Conservation (phyloP, 2,888 invertebrate genomes). For the Mythimna albipuncta region DNA sequence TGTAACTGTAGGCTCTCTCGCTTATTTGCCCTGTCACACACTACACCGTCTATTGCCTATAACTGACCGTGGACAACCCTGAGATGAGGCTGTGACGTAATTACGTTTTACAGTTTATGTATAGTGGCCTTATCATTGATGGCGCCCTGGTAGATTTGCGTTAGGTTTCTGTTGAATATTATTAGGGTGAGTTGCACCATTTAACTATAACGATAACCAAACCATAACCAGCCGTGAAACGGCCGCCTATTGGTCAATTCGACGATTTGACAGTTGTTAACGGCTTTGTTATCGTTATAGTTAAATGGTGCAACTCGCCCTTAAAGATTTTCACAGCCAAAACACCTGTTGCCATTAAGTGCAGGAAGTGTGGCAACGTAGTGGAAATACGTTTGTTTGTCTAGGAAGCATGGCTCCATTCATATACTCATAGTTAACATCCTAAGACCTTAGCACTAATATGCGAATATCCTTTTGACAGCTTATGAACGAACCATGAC, state of each 20-base stretch:
- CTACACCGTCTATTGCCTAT: slow-evolving; percentile 36
- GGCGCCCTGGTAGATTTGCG: slow-evolving; percentile 36
- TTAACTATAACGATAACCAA: no score
- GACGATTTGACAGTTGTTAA: no score
- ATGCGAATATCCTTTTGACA: slow-evolving; percentile 39
- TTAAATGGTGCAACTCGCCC: no score
- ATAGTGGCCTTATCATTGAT: slow-evolving; percentile 25
- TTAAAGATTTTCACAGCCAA: not conserved
- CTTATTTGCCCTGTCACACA: slow-evolving; percentile 58
- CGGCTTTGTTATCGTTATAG: no score
- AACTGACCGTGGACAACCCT: slow-evolving; percentile 59
- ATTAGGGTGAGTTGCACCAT: no score
- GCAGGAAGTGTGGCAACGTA: slow-evolving; percentile 58
- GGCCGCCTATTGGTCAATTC: no score
- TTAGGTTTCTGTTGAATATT: not conserved
- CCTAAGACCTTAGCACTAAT: slow-evolving; percentile 56
- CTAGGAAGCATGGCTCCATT: slow-evolving; percentile 56
- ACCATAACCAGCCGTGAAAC: no score
- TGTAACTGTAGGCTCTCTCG: slow-evolving; percentile 55
- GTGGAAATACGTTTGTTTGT: slow-evolving; percentile 48
- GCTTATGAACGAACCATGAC: slow-evolving; percentile 13
- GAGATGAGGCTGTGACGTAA: slow-evolving; percentile 49
- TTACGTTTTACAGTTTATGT: slow-evolving; percentile 44
- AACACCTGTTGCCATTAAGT: slow-evolving; percentile 32
- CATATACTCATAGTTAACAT: slow-evolving; percentile 49